A percentile compares a stretch with the other conserved stretches of the same genome.
These are phyloP conservation scores for Chaetogeoica ovagalla DNA, from an alignment of 2,888 invertebrate species.

Conservation along the genomic window DNA sequence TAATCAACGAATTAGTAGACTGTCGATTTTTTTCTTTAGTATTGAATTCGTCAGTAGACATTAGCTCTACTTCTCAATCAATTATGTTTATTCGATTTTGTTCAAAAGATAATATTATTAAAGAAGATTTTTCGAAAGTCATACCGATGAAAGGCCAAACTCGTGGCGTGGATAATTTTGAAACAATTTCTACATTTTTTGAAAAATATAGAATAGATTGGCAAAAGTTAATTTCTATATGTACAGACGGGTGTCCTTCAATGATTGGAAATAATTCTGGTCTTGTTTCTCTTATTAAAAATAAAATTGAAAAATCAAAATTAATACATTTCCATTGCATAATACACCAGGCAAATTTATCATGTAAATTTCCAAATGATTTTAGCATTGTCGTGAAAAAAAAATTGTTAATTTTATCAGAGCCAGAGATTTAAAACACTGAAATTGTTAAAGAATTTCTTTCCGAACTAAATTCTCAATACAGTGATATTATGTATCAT, in stretches of 20 bases:
- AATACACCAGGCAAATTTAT: constrained; percentile 4
- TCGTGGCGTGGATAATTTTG: no score
- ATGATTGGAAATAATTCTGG: constrained; percentile 3
- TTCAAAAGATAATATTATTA: no score
- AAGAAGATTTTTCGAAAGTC: no score
- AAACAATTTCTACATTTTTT: neutral
- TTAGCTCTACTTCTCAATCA: no score
- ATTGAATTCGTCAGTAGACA: no score
- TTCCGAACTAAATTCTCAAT: constrained; percentile 38
- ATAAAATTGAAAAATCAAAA: constrained; percentile 18
- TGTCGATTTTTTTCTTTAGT: no score
- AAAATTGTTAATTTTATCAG: constrained; percentile 47
- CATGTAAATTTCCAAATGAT: constrained; percentile 2
- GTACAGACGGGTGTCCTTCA: constrained; percentile 22
- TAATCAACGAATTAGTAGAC: neutral
- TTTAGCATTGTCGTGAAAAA: constrained; percentile 29
- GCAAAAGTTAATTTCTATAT: constrained; percentile 18
- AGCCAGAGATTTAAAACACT: constrained; percentile 29
- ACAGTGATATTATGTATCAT: constrained; percentile 33
- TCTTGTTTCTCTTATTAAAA: neutral
- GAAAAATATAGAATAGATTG: constrained; percentile 13
- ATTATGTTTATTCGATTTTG: no score
- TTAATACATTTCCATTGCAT: constrained; percentile 5
- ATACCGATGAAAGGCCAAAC: no score
- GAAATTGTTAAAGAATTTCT: constrained; percentile 46